Evolutionary conservation across 2,888 invertebrate genomes (phyloP).

Genomic region (Acronicta leporina): DNA sequence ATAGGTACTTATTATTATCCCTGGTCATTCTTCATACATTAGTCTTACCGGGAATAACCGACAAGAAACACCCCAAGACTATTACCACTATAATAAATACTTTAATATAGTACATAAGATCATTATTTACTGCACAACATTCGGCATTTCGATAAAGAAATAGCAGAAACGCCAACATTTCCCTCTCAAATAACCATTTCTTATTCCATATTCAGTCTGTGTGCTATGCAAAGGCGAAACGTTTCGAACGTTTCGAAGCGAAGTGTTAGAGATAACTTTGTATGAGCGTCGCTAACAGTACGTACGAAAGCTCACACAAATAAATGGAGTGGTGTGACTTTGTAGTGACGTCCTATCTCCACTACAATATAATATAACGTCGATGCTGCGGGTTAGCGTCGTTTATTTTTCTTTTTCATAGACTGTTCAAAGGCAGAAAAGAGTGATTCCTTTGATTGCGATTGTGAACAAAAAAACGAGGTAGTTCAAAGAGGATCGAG

Average conservation of each 20-base stretch:
- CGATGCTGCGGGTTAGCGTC: conserved; percentile 56
- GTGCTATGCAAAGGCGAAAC: conserved; percentile 59
- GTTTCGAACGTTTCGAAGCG: conserved; percentile 54
- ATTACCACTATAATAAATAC: conserved; percentile 17
- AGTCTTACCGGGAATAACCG: too few species aligned
- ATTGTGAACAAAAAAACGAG: conserved; percentile 56
- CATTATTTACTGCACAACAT: conserved; percentile 37
- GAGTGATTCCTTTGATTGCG: conserved; percentile 62
- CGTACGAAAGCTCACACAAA: conserved; percentile 64
- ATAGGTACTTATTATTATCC: too few species aligned
- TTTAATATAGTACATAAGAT: conserved; percentile 14
- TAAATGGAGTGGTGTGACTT: conserved; percentile 68
- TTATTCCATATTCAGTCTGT: conserved; percentile 60
- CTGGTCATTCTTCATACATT: too few species aligned
- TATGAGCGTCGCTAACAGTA: conserved; percentile 63
- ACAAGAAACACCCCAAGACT: too few species aligned
- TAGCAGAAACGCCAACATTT: conserved; percentile 49
- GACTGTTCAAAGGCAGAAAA: conserved; percentile 60
- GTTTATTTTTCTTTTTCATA: conserved; percentile 67
- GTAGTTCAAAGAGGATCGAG: conserved; percentile 49
- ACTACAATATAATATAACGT: conserved; percentile 52
- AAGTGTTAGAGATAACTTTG: conserved; percentile 72
- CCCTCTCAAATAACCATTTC: conserved; percentile 53
- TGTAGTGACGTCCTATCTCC: conserved; percentile 54
- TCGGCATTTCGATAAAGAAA: conserved; percentile 50